phyloP scores from a whole-genome alignment of 2,113 vertebrate genomes.

The Petrocephalus zakoni region DNA sequence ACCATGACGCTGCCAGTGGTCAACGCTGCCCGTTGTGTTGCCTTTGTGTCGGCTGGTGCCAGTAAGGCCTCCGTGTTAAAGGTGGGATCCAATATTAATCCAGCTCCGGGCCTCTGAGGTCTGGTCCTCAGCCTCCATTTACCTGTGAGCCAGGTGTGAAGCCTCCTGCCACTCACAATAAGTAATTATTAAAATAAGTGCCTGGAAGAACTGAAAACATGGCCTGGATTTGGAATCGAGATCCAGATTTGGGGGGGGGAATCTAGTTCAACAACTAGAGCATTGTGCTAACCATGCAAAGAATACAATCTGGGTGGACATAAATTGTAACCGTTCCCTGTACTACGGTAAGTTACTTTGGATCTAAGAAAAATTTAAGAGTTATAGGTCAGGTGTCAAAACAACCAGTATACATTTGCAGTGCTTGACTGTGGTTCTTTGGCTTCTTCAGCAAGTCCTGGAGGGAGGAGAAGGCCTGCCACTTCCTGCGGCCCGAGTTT shows the following conservation, averaged over 20 bases:
- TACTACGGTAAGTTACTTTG: background rate
- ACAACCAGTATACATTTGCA: background rate
- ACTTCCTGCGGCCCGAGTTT: conserved; percentile 72
- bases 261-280: background rate
- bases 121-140: too few relatives aligned
- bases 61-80: conserved; percentile 80
- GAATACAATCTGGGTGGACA: background rate
- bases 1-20: conserved; percentile 81
- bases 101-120: too few relatives aligned
- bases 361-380: background rate
- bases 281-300: background rate
- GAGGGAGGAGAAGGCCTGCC: conserved; percentile 63
- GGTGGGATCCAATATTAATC: conserved; percentile 50
- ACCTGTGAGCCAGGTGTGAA: too few relatives aligned
- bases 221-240: too few relatives aligned
- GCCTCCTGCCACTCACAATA: too few relatives aligned
- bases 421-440: background rate
- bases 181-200: too few relatives aligned
- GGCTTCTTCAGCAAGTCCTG: conserved; percentile 66
- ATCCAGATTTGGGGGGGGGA: too few relatives aligned
- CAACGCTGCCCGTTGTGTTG: conserved; percentile 74
- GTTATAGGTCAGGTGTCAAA: background rate
- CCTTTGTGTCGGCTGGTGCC: conserved; percentile 81
- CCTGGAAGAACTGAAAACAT: too few relatives aligned
- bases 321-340: background rate